These are phyloP conservation scores for Nycticorax nycticorax DNA, from an alignment of 2,113 vertebrate genomes.

Conservation along the genomic window DNA sequence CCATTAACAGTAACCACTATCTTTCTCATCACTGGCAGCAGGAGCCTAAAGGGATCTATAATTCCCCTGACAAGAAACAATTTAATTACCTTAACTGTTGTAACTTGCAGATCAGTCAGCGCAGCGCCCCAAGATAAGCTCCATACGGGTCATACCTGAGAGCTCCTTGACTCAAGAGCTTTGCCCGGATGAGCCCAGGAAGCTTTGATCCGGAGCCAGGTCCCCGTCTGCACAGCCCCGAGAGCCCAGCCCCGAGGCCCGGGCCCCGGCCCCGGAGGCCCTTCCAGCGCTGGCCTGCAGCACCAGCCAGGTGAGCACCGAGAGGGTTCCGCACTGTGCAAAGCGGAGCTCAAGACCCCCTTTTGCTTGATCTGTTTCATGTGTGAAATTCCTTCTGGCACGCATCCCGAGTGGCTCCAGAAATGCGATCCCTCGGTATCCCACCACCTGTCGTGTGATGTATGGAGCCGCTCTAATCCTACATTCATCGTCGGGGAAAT, in stretches of 20 bases:
- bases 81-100: neutral
- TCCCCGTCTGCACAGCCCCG: accelerated
- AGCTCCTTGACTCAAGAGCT: neutral
- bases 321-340: neutral
- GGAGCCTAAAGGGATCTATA: neutral
- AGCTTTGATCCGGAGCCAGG: neutral
- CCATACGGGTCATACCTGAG: neutral
- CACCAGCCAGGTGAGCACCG: neutral
- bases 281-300: neutral
- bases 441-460: neutral
- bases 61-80: neutral
- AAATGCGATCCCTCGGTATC: neutral
- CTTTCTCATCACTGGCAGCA: neutral
- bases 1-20: neutral
- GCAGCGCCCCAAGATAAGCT: neutral
- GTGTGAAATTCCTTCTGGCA: conserved; percentile 10
- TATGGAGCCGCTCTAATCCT: neutral
- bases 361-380: neutral
- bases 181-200: neutral
- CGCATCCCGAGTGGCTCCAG: neutral
- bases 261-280: accelerated
- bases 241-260: neutral
- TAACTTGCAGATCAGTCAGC: neutral
- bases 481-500: neutral
- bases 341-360: neutral